Base-by-base conservation (phyloP, 1,140 invertebrate species). In the Caenorhabditis tropicalis region DNA sequence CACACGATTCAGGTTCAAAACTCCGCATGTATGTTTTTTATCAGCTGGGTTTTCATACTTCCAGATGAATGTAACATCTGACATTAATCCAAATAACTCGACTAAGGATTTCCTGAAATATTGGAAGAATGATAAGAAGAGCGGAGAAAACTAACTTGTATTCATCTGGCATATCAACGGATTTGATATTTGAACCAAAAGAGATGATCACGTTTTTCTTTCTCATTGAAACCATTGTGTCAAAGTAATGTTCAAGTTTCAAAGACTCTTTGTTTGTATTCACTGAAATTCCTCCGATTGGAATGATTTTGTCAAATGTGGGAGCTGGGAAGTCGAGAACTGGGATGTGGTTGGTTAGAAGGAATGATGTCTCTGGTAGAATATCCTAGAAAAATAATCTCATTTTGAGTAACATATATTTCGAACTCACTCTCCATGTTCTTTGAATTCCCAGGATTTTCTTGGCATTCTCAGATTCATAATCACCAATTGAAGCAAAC, bases 11-110 rank as follows among this genome's bases (percentile, higher is more conserved):
- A 82, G 19, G 46, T 82, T 82, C 27, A 46, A 10, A 29, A 82
- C 33, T 31, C 39, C 36, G n/a, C 39, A 70, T 10, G 43, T 39
- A 2, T 60, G 39, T 48, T 51, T 58, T n/a, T 43, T 74, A 49
- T 82, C 82, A 27, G 60, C 51, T 2, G 46, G 60, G 15, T 82
- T 21, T 31, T 82, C 82, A n/a, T 82, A 60, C 19, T 82, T 82
- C 82, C 82, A 82, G 43, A 82, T 82, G 58, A 82, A 82, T 5
- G 82, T 82, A 0, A 51, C 33, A 46, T 82, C 60, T 16, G 82
- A 24, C 56, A 82, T 65, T 6, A 39, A 21, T 0, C 6, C 31
- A 3, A 82, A 49, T 15, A 60, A 24, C 36, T 82, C 53, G 6
- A 24, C 51, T 4, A 53, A 15, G 0, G 79, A 51, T 27, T 31